Conservation (phyloP, 2,888 invertebrate genomes). For the Eledona agricola region DNA sequence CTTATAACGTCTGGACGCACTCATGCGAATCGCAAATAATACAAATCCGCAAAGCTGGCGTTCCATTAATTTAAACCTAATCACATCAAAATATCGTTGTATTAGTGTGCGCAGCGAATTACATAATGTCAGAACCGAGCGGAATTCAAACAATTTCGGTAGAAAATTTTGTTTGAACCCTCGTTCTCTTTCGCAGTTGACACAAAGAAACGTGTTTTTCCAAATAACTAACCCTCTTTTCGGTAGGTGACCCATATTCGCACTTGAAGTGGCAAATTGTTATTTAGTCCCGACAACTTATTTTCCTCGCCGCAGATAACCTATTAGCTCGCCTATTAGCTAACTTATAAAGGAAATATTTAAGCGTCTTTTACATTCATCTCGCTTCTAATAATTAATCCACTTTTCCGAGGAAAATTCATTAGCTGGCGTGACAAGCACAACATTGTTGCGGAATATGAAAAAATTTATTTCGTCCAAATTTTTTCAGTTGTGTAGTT, state of each 20-base stretch:
- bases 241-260: conserved; percentile 15
- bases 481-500: too few species aligned
- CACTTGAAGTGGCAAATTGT: conserved; percentile 16
- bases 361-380: too few species aligned
- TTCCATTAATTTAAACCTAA: conserved; percentile 20
- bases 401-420: too few species aligned
- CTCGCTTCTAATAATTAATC: too few species aligned
- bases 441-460: too few species aligned
- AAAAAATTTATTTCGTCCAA: too few species aligned
- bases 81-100: conserved; percentile 13
- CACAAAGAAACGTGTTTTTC: conserved; percentile 19
- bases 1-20: conserved; percentile 17
- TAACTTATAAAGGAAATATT: conserved; percentile 9
- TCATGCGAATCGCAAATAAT: conserved; percentile 18
- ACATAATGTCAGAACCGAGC: conserved; percentile 5
- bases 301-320: conserved; percentile 17
- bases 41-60: conserved; percentile 11
- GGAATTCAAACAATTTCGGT: conserved; percentile 24
- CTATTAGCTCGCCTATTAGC: conserved; percentile 14
- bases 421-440: too few species aligned
- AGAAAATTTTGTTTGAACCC: conserved; percentile 22
- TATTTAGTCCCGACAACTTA: conserved; percentile 6
- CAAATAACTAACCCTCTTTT: conserved; percentile 6
- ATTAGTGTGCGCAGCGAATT: conserved; percentile 12
- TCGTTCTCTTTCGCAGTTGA: conserved; percentile 11